Base-by-base conservation (phyloP, 2,888 invertebrate genomes). In the Amphiduros pacificus region DNA sequence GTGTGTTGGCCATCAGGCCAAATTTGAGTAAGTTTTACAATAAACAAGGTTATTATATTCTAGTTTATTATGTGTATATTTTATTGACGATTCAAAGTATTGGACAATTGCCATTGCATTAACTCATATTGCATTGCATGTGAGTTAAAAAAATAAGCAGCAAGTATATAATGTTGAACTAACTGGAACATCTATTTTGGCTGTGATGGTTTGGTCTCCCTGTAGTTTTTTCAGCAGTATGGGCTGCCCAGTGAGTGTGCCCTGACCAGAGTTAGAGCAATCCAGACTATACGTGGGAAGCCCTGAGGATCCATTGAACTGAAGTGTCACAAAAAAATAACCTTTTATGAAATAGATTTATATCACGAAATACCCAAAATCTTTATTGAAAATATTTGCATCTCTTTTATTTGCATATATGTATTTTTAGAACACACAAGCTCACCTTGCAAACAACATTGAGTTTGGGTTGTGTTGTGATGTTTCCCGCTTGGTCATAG, bases 121-220 rank as follows among this genome's bases (percentile, higher is more conserved):
- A n/a, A n/a, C n/a, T n/a, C n/a, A n/a, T n/a, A n/a, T n/a, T n/a
- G n/a, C n/a, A n/a, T n/a, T n/a, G n/a, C n/a, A n/a, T n/a, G n/a
- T n/a, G n/a, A n/a, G n/a, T n/a, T n/a, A n/a, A n/a, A n/a, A n/a
- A n/a, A n/a, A n/a, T n/a, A n/a, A n/a, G n/a, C n/a, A n/a, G n/a
- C n/a, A n/a, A n/a, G n/a, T n/a, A n/a, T n/a, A n/a, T n/a, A n/a
- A n/a, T n/a, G n/a, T n/a, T n/a, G n/a, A n/a, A 61, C 64, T 63
- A 59, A 81, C 80, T 71, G 74, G 74, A 2, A 80, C 63, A 58
- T 79, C 78, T 55, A 80, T 72, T 49, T 71, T 74, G 3, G 78
- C 79, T 4, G 73, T 74, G 56, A 80, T 48, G 1, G 54, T 62
- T 9, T 70, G 65, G 6, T 36, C 53, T 3, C 50, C 61, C 40